These are phyloP conservation scores for Trinorchestia longiramus DNA, from an alignment of 1,140 invertebrate species.

Conservation along the genomic window DNA sequence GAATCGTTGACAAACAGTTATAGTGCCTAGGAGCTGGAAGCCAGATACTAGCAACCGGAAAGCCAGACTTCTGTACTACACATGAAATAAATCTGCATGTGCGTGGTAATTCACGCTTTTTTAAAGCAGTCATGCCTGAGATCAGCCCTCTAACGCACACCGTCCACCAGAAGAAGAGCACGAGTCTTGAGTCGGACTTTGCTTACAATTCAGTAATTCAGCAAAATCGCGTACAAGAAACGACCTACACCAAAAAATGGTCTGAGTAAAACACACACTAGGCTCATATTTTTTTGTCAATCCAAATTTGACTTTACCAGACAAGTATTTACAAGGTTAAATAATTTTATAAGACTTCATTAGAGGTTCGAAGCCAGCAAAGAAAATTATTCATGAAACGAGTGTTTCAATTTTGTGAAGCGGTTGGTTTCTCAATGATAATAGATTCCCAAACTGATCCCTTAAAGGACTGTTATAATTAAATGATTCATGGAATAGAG, in stretches of 20 bases:
- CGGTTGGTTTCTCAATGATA: neutral
- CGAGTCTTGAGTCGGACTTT: neutral
- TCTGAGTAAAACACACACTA: neutral
- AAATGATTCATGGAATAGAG: neutral
- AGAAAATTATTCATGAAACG: neutral
- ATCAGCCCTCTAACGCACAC: neutral
- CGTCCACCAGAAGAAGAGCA: neutral
- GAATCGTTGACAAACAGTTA: neutral
- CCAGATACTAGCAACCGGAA: neutral
- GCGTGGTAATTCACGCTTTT: neutral
- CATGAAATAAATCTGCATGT: neutral
- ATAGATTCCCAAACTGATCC: neutral
- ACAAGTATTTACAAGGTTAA: neutral
- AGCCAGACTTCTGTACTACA: neutral
- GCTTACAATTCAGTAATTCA: no score
- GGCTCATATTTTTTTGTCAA: neutral
- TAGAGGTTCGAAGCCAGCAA: neutral
- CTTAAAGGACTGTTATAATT: neutral
- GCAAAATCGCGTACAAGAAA: neutral
- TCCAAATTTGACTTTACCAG: neutral
- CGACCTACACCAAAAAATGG: neutral
- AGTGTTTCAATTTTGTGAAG: neutral
- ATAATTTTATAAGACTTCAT: neutral
- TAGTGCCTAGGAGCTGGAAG: neutral
- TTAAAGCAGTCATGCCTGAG: neutral